phyloP scores from a whole-genome alignment of 2,113 vertebrate species.

The Scortum barcoo region DNA sequence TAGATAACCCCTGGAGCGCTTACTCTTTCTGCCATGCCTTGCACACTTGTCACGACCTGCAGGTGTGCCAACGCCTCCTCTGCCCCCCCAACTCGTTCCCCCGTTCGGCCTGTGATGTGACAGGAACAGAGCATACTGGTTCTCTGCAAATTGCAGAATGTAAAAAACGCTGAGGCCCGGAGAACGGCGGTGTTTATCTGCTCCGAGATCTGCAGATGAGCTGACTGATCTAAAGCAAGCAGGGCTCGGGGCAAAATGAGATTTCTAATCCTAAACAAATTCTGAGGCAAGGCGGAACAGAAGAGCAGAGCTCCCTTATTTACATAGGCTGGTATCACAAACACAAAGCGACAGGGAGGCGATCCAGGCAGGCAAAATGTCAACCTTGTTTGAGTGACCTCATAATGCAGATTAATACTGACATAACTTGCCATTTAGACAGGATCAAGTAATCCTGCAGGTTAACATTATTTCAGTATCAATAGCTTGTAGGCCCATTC shows the following conservation, averaged over 20 bases:
- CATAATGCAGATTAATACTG: constrained; percentile 76
- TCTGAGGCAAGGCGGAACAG: constrained; percentile 73
- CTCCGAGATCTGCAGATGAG: constrained; percentile 79
- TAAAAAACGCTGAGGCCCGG: constrained; percentile 68
- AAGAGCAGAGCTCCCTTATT: constrained; percentile 75
- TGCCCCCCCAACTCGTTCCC: background rate
- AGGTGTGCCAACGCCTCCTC: constrained; percentile 59
- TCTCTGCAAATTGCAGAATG: constrained; percentile 69
- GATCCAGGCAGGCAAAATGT: constrained; percentile 74
- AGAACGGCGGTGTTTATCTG: constrained; percentile 75
- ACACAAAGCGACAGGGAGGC: constrained; percentile 72
- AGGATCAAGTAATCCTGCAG: constrained; percentile 61
- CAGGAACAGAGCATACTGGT: constrained; percentile 61
- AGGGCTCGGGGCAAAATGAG: constrained; percentile 78
- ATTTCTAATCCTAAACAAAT: constrained; percentile 82
- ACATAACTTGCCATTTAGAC: constrained; percentile 74
- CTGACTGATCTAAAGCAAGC: constrained; percentile 81
- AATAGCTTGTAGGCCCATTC: constrained; percentile 59
- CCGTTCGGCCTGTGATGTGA: constrained; percentile 59
- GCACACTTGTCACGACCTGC: constrained; percentile 70
- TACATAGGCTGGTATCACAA: constrained; percentile 78
- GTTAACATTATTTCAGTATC: constrained; percentile 76
- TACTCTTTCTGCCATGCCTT: constrained; percentile 65
- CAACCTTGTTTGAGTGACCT: constrained; percentile 78
- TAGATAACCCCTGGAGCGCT: constrained; percentile 71